phyloP scores from a whole-genome alignment of 2,113 vertebrate species.

The Austrofundulus limnaeus region DNA sequence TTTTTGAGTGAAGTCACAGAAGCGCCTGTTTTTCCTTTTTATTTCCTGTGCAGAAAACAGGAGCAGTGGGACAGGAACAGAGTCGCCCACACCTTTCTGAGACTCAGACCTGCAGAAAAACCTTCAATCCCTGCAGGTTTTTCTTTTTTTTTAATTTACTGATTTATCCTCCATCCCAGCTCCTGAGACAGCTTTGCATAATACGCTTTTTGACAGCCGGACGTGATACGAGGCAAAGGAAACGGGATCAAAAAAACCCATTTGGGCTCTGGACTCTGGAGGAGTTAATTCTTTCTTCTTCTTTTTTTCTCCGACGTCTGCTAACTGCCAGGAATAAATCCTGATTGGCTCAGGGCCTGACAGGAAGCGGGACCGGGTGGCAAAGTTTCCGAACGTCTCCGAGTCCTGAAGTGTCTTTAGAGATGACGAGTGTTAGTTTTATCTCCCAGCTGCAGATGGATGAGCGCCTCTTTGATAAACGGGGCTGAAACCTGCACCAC shows the following conservation, averaged over 20 bases:
- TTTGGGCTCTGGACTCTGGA: constrained; percentile 60
- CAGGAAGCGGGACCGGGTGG: constrained; percentile 37
- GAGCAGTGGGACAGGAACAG: constrained; percentile 50
- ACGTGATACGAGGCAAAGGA: constrained; percentile 65
- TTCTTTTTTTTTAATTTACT: constrained; percentile 33
- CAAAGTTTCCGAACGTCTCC: constrained; percentile 45
- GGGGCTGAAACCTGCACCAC: constrained; percentile 45
- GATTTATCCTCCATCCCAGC: constrained; percentile 67
- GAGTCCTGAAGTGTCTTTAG: constrained; percentile 61
- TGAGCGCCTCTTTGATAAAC: constrained; percentile 56
- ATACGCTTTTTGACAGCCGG: constrained; percentile 65
- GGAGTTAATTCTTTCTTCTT: constrained; percentile 70
- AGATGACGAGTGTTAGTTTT: constrained; percentile 63
- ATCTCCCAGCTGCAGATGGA: constrained; percentile 69
- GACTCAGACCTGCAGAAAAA: constrained; percentile 59
- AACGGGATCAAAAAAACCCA: constrained; percentile 63
- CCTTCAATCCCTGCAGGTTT: constrained; percentile 48
- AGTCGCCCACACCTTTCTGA: constrained; percentile 58
- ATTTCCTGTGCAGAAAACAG: constrained; percentile 53
- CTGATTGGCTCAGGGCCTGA: constrained; percentile 53
- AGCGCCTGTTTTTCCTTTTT: constrained; percentile 41
- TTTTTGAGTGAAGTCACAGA: constrained; percentile 16
- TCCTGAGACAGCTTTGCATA: constrained; percentile 70
- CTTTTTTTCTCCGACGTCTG: constrained; percentile 55
- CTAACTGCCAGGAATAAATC: constrained; percentile 76